Evolutionary conservation across 1,140 invertebrate species (phyloP).

Genomic region (Spodoptera frugiperda): DNA sequence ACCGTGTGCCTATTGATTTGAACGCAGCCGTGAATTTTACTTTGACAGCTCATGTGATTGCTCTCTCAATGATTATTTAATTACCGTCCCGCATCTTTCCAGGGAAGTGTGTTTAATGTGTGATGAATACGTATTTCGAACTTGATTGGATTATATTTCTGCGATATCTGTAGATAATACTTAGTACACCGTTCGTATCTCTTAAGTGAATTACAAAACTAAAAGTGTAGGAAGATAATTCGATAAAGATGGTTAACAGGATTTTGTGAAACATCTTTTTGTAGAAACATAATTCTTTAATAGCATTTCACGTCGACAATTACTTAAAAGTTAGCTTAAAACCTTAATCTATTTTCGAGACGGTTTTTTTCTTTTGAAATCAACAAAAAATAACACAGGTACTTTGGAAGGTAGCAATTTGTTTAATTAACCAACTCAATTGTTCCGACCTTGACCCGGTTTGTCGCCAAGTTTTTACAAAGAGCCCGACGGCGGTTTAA

Average conservation of each 20-base stretch:
- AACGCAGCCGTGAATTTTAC: constrained; percentile 27
- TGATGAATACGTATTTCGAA: background rate
- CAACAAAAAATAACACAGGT: constrained; percentile 4
- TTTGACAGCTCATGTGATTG: constrained; percentile 23
- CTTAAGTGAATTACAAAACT: too few relatives aligned
- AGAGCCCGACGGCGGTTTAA: background rate
- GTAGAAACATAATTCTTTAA: constrained; percentile 4
- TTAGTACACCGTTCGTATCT: too few relatives aligned
- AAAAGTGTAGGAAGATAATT: too few relatives aligned
- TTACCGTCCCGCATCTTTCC: background rate
- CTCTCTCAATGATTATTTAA: constrained; percentile 32
- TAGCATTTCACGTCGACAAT: background rate
- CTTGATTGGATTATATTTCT: background rate
- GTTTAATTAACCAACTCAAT: constrained; percentile 39
- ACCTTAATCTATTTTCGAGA: constrained; percentile 24
- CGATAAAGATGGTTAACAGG: too few relatives aligned
- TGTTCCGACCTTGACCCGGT: constrained; percentile 21
- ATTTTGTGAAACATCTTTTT: background rate
- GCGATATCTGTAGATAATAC: too few relatives aligned
- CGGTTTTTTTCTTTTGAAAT: constrained; percentile 14
- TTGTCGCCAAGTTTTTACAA: constrained; percentile 36
- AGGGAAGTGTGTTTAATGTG: background rate
- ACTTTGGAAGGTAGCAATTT: constrained; percentile 31
- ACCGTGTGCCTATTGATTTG: constrained; percentile 29
- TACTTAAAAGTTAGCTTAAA: constrained; percentile 11